Base-by-base conservation (phyloP, 2,888 invertebrate species). In the Anthophora plumipes region DNA sequence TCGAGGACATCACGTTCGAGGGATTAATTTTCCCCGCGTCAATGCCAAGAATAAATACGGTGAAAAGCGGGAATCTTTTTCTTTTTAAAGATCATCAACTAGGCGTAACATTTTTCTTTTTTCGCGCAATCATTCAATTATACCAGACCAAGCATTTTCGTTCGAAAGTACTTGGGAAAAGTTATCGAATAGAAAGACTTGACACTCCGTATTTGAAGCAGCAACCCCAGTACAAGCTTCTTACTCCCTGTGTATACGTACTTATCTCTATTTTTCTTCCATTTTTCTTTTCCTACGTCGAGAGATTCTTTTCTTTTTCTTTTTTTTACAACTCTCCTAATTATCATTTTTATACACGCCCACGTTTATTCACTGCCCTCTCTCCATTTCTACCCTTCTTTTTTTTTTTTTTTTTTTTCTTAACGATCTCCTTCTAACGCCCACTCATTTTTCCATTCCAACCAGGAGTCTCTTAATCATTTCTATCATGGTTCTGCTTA, bases 61-160 rank as follows among this genome's bases (percentile, higher is more conserved):
- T 6, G 43, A 22, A 54, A 77, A 60, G 55, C 25, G 66, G 52
- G 54, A 31, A 31, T 31, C 31, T 61, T 77, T 77, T 78, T 78
- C 54, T n/a, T n/a, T n/a, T n/a, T n/a, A n/a, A n/a, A n/a, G n/a
- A n/a, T n/a, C n/a, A n/a, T n/a, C n/a, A n/a, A n/a, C n/a, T 25
- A 31, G 0, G 4, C 20, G 17, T n/a, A 20, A 39, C n/a, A n/a
- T 20, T 55, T 25, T 52, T 63, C 12, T 17, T 55, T 46, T 17
- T 7, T 50, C 57, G 55, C 22, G 31, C 52, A 57, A 77, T 54
- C 67, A 83, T 81, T 83, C 77, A 81, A 85, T 85, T 81, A 78
- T 37, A 31, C 2, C 2, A 31, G 31, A 31, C 39, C 54, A 46
- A 74, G 70, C n/a, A 68, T 85, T 77, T 41, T 11, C 31, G 71